Conservation (phyloP, 2,888 invertebrate species). For the Acanthopleura granulata region DNA sequence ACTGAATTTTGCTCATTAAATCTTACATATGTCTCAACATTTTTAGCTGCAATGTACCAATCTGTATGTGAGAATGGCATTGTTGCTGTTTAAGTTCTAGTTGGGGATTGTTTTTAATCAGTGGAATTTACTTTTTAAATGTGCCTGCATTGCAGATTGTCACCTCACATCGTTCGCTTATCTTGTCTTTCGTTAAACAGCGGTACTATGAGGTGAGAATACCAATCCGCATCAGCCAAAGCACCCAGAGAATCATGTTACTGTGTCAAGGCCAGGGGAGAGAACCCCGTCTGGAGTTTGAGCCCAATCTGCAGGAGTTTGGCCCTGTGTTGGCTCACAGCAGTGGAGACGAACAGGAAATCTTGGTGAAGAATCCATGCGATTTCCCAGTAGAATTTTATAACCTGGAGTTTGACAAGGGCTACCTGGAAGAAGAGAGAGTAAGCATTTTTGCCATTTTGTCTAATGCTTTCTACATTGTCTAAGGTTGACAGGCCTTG, state of each 20-base stretch:
- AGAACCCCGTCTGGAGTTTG: slow-evolving; percentile 68
- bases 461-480: too few species aligned
- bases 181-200: slow-evolving; percentile 36
- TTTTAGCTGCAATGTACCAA: too few species aligned
- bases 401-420: slow-evolving; percentile 77
- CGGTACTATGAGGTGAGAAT: slow-evolving; percentile 67
- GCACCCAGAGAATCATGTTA: slow-evolving; percentile 66
- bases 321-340: slow-evolving; percentile 78
- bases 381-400: slow-evolving; percentile 79
- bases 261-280: slow-evolving; percentile 67
- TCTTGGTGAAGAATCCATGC: slow-evolving; percentile 77
- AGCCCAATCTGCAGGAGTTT: slow-evolving; percentile 73
- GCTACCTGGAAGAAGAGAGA: slow-evolving; percentile 69
- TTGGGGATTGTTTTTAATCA: too few species aligned
- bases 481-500: too few species aligned
- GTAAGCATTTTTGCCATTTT: slow-evolving; percentile 34
- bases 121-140: too few species aligned
- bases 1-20: too few species aligned
- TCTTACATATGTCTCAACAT: too few species aligned
- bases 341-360: slow-evolving; percentile 73
- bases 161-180: slow-evolving; percentile 4
- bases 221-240: slow-evolving; percentile 65
- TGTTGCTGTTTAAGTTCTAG: too few species aligned
- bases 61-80: too few species aligned
- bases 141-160: too few species aligned